Evolutionary conservation across 2,888 invertebrate genomes (phyloP), one percentile per base, ranked within the genome.

Genomic region (Drosophila peninsularis): DNA sequence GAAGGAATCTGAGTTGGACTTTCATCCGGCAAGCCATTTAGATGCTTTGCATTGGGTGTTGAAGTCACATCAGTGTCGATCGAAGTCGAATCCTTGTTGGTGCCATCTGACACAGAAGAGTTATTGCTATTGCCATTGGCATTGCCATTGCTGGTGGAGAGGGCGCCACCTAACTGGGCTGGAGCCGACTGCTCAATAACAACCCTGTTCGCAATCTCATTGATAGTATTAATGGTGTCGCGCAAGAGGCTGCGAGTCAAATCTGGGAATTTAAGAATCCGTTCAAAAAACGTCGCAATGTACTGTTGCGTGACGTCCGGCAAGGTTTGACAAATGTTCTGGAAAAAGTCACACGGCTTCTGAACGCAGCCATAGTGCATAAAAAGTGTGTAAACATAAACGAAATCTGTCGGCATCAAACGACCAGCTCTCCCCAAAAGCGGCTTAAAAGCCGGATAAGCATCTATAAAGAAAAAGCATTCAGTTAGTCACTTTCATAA

Each of bases 321-420:
- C 4, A 92, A 75, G n/a, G 71, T 76, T 39, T 90, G 78, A 60
- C 93, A 92, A 6, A 90, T 83, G 54, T 79, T 80, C 55, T 92
- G 92, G 44, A 92, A 92, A 53, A 78, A 77, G 36, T 77, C 73
- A 24, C 87, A 82, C 0, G 90, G 88, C 61, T 71, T 68, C 68
- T 87, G 88, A 0, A 92, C 90, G 61, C 92, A 92, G 5, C 89
- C 87, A 68, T 89, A 92, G 65, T 92, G 92, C 57, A 92, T 71
- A 0, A 92, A 67, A 6, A 92, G 62, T 0, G 92, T 91, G 64
- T 92, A 92, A 1, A 90, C 82, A 60, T 90, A 92, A 5, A 92
- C 55, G 57, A 91, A 91, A 53, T 92, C 92, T 0, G 75, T 58
- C 0, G 82, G 60, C 27, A 81, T 82, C 0, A 92, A 37, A 2